These are phyloP conservation scores for Nephrocerus scutellatus DNA, from an alignment of 2,888 invertebrate species.

Conservation along the genomic window DNA sequence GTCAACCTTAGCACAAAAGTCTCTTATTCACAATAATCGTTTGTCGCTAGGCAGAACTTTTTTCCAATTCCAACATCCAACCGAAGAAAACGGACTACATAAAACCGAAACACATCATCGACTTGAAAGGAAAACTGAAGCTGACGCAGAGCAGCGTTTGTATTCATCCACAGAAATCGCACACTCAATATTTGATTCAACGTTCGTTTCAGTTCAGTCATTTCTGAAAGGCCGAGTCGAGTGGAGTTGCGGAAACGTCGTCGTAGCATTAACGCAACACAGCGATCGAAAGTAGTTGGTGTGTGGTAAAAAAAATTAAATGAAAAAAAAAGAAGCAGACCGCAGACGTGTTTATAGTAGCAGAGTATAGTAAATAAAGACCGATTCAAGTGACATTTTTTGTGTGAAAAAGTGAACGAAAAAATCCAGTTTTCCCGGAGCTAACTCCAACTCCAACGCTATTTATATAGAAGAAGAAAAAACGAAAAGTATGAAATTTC, in stretches of 20 bases:
- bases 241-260: conserved; percentile 22
- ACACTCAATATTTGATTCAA: background rate
- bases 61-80: conserved; percentile 8
- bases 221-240: conserved; percentile 24
- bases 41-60: too few species aligned
- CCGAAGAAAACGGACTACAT: conserved; percentile 20
- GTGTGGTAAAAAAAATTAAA: conserved; percentile 13
- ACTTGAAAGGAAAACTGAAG: conserved; percentile 11
- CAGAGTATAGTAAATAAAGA: too few species aligned
- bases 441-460: too few species aligned
- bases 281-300: conserved; percentile 21
- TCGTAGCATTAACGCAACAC: conserved; percentile 23
- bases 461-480: too few species aligned
- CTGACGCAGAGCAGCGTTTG: background rate
- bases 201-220: conserved; percentile 15
- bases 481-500: too few species aligned
- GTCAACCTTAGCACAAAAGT: too few species aligned
- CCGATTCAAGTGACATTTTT: too few species aligned
- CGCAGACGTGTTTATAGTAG: conserved; percentile 8
- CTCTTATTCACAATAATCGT: too few species aligned
- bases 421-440: too few species aligned
- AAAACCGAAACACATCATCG: conserved; percentile 20
- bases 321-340: conserved; percentile 14
- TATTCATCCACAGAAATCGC: background rate
- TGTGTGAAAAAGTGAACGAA: too few species aligned